Evolutionary conservation across 2,113 vertebrate genomes (phyloP), one percentile per base, ranked within the genome.

Genomic region (Neotoma lepida): DNA sequence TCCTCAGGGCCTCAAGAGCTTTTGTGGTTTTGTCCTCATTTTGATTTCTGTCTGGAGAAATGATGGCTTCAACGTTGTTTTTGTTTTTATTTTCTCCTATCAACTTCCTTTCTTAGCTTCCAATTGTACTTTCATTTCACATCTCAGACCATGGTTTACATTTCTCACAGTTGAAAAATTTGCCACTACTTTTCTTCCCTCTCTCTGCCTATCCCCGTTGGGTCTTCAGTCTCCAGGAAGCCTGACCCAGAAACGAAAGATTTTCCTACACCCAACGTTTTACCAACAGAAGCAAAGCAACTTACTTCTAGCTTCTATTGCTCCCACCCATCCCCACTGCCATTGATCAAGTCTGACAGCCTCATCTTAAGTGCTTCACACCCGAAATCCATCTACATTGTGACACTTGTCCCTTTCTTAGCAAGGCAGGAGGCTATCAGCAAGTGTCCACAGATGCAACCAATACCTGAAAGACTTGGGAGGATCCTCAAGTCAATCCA

Each of bases 221-320:
- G 24, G 71, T 39, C 71, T 46, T 41, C 20, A 30, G 10, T 26
- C 41, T 71, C 81, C 15, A 10, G 1, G 24, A 63, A 73, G 20
- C 5, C 13, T 39, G 1, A 76, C 17, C 51, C 35, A 4, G 8
- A 0, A 26, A 51, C 71, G 1, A 18, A 76, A 14, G 41, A 15
- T 39, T 35, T 1, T 44, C 8, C 14, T 26, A 6, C 33, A 2
- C 13, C 51, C 2, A 2, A n/a, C 15, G 20, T 39, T 10, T 1
- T 2, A 2, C 10, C 1, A 41, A 7, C 20, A 28, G 41, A 44
- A 44, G 44, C 66, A 20, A 64, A n/a, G 33, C 68, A 14, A n/a
- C 35, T 4, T 2, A 13, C 39, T 5, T 4, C n/a, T 49, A 44
- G 66, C 26, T 61, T 68, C 12, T 24, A 35, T 6, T 0, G 0